A percentile compares a stretch with the other conserved stretches of the same genome.
These are phyloP conservation scores for Xanthorhoe designata DNA, from an alignment of 2,888 invertebrate species.

Conservation along the genomic window DNA sequence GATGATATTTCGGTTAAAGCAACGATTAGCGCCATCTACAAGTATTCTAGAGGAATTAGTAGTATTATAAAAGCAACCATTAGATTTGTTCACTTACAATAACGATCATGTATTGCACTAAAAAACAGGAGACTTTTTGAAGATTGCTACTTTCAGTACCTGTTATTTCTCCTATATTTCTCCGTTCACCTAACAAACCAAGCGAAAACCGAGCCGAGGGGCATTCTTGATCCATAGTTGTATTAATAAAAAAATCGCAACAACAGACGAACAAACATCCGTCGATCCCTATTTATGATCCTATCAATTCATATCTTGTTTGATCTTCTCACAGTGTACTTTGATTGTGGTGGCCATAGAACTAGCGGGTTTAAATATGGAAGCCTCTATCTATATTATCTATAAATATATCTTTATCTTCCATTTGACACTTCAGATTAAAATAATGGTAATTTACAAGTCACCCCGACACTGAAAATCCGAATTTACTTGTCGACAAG, in stretches of 20 bases:
- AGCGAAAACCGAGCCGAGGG: slow-evolving; percentile 60
- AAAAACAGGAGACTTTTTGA: no score
- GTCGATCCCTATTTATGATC: slow-evolving; percentile 58
- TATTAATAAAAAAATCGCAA: slow-evolving; percentile 52
- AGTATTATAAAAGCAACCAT: no score
- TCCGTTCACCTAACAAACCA: slow-evolving; percentile 12
- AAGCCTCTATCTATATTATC: no score
- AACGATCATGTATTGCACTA: no score
- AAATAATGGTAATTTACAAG: no score
- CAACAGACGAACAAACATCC: slow-evolving; percentile 65
- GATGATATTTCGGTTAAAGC: no score
- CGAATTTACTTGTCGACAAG: no score
- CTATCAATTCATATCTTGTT: slow-evolving; percentile 78
- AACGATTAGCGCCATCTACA: no score
- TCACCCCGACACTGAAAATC: no score
- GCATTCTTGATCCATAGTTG: slow-evolving; percentile 41
- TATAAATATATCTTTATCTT: neutral
- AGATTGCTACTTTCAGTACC: neutral
- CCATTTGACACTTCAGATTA: no score
- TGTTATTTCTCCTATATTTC: slow-evolving; percentile 9
- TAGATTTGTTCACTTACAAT: no score
- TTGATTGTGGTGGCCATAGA: slow-evolving; percentile 41
- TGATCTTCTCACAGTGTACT: slow-evolving; percentile 73
- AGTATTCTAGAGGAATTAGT: no score
- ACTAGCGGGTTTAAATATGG: slow-evolving; percentile 47